phyloP scores from a whole-genome alignment of 2,113 vertebrate species.

The Heterocephalus glaber region DNA sequence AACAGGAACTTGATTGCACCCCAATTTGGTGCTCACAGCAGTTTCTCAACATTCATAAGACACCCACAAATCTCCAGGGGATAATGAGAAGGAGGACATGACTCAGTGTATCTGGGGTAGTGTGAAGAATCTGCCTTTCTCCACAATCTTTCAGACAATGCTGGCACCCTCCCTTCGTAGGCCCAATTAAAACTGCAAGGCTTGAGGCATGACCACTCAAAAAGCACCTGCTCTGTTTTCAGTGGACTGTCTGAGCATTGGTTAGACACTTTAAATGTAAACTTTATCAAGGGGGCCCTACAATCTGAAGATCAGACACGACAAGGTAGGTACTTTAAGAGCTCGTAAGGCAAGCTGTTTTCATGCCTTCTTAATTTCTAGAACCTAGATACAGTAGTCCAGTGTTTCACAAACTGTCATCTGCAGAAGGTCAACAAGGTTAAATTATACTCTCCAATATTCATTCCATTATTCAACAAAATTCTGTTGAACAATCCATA shows the following conservation, averaged over 20 bases:
- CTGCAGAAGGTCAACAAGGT: background rate
- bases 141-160: background rate
- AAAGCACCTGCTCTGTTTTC: background rate
- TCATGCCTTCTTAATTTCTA: background rate
- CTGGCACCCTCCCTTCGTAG: too few species aligned
- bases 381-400: fast-evolving
- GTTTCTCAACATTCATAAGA: background rate
- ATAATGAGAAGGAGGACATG: background rate
- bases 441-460: too few species aligned
- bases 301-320: background rate
- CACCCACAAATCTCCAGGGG: background rate
- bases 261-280: too few species aligned
- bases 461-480: too few species aligned
- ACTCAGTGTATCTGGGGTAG: too few species aligned
- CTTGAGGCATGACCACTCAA: background rate
- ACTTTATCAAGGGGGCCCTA: background rate
- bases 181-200: fast-evolving
- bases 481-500: background rate
- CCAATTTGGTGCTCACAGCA: too few species aligned
- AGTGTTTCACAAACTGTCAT: background rate
- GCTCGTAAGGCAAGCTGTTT: fast-evolving
- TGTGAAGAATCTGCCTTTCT: background rate
- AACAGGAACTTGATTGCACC: fast-evolving
- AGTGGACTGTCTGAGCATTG: background rate
- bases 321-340: background rate